Evolutionary conservation across 2,113 vertebrate genomes (phyloP), one percentile per base, ranked within the genome.

Genomic region (Rafetus swinhoei): DNA sequence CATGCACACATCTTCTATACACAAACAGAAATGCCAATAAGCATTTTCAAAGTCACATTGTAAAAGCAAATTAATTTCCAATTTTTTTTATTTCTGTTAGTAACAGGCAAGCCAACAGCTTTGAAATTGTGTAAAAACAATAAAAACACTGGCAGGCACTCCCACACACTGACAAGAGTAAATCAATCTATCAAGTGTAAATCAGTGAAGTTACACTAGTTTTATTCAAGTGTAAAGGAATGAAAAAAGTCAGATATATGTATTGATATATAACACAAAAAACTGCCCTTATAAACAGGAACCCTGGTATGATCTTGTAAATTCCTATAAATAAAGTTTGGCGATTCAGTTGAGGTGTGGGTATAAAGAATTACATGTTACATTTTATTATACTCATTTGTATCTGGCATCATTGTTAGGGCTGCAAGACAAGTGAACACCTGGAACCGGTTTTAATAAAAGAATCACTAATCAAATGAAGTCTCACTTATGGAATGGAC

Each of bases 391-490:
- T 5, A 87, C 6, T 39, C 5, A 76, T 24, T 24, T 39, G 21
- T 76, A 45, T 45, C 72, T 24, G 19, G 21, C 77, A 89, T 85
- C 22, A 5, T 59, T 3, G 94, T 74, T 72, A 84, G 32, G 8
- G 55, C 82, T 86, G 81, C 52, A 83, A 91, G 45, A 50, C 3
- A 90, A 85, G 76, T 52, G 8, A 88, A 79, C 57, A 74, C 85
- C 14, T 87, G 81, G 24, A 85, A 84, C 60, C 1, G 65, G 4
- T 84, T 93, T 69, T 76, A 15, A 72, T 80, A 84, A 25, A 93
- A 1, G 88, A 93, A 86, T 86, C 56, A 56, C 14, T 85, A 83
- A 92, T 55, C 12, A 90, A 91, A 91, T 55, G 4, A 87, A 88
- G 7, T 19, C 74, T 90, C 72, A 77, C 39, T 60, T 69, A 3